Conservation (phyloP, 2,797 vertebrate species). For the Cossypha heuglini region DNA sequence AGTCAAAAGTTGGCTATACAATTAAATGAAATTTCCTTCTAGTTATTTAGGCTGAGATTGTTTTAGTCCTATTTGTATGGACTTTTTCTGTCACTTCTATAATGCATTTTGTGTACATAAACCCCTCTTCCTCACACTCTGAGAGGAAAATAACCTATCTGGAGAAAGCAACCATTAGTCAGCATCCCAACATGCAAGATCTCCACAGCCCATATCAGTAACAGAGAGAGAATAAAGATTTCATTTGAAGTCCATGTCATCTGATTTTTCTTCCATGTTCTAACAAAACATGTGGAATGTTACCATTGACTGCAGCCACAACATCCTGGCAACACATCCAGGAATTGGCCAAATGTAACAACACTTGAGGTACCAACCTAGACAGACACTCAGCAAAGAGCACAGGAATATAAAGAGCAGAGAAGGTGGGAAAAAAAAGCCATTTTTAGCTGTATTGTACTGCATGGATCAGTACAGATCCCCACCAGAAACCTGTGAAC, state of each 20-base stretch:
- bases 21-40: neutral
- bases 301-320: neutral
- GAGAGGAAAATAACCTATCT: neutral
- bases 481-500: neutral
- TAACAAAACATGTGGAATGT: neutral
- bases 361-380: neutral
- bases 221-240: neutral
- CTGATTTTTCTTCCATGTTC: neutral
- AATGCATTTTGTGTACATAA: neutral
- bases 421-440: neutral
- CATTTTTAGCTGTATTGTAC: neutral
- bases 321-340: accelerated
- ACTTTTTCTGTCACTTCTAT: neutral
- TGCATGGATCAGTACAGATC: neutral
- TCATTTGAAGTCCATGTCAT: neutral
- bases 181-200: neutral
- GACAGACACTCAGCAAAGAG: neutral
- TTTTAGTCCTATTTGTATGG: neutral
- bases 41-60: neutral
- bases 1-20: neutral
- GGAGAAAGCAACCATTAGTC: neutral
- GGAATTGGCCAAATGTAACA: neutral
- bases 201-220: neutral
- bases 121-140: neutral
- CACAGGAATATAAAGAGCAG: neutral